These are phyloP conservation scores for Drosophila meridiana DNA, from an alignment of 2,888 invertebrate species.

Conservation along the genomic window DNA sequence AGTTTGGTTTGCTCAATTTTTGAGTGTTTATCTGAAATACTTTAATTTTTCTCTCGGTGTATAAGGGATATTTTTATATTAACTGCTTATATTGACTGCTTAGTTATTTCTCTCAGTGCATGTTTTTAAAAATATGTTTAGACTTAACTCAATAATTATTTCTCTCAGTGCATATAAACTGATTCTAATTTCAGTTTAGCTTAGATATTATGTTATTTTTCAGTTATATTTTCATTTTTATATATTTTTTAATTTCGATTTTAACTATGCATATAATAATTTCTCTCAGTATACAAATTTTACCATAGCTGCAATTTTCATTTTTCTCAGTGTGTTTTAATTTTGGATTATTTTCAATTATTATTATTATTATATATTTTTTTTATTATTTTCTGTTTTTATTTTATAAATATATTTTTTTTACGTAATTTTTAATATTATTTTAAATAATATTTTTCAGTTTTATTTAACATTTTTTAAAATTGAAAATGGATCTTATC, in stretches of 20 bases:
- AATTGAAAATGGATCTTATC: too few relatives aligned
- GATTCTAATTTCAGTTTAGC: too few relatives aligned
- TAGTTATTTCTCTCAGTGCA: neutral
- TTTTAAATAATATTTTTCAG: too few relatives aligned
- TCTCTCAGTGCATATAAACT: neutral
- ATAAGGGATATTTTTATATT: too few relatives aligned
- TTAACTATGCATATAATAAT: neutral
- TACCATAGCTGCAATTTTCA: too few relatives aligned
- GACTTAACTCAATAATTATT: too few relatives aligned
- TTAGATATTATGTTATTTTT: too few relatives aligned
- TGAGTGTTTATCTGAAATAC: neutral
- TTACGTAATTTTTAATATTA: too few relatives aligned
- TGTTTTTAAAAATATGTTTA: neutral
- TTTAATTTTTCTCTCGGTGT: neutral
- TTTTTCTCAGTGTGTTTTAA: neutral
- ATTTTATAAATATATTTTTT: neutral
- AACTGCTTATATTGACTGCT: neutral
- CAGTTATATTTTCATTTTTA: neutral
- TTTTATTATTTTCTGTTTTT: neutral
- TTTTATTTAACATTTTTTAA: neutral
- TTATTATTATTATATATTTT: too few relatives aligned
- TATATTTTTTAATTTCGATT: neutral
- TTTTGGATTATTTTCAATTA: neutral
- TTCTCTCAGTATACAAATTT: neutral
- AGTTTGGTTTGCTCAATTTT: neutral